Base-by-base conservation (phyloP, 2,888 invertebrate genomes). In the Sipunculus nudus region DNA sequence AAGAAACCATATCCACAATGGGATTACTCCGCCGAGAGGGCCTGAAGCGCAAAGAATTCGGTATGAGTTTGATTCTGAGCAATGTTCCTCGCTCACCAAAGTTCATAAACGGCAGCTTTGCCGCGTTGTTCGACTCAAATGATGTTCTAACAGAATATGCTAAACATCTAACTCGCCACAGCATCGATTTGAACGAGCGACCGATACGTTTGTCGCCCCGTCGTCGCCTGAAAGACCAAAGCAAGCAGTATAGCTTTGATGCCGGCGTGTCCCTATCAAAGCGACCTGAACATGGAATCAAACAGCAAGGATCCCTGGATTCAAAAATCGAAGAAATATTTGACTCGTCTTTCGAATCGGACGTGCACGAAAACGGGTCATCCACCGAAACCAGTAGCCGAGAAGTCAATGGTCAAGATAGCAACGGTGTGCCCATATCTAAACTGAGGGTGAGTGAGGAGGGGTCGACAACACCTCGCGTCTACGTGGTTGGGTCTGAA, bases 81-180 rank as follows among this genome's bases (percentile, higher is more conserved):
- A 97, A 97, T 84, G 93, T 94, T 2, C 96, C 96, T 1, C 93
- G 94, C 91, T 95, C 95, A 4, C 97, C 97, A 0, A 97, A 96
- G 86, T 92, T 97, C 52, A 94, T 84, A 54, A 83, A 83, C 64
- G 82, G 83, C 13, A 82, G 81, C 59, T 83, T 81, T 56, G 83
- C 81, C 2, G 82, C 83, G 1, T 68, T 83, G 39, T 82, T 80
- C 65, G 82, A 82, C 53, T 75, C 70, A 55, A 73, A 68, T 56
- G 68, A 73, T 48, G 65, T 68, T 40, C 74, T 78, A 53, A 70
- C 72, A 2, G 77, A 78, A 55, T 79, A 71, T 52, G 77, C 77
- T 2, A 73, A 75, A 55, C 70, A 76, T 54, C 70, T 78, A 26
- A 72, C 72, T 3, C 50, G 60, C 16, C 38, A 50, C 38, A 63